These are phyloP conservation scores for Delichon dasypus DNA, from an alignment of 2,797 vertebrate species.

Conservation along the genomic window DNA sequence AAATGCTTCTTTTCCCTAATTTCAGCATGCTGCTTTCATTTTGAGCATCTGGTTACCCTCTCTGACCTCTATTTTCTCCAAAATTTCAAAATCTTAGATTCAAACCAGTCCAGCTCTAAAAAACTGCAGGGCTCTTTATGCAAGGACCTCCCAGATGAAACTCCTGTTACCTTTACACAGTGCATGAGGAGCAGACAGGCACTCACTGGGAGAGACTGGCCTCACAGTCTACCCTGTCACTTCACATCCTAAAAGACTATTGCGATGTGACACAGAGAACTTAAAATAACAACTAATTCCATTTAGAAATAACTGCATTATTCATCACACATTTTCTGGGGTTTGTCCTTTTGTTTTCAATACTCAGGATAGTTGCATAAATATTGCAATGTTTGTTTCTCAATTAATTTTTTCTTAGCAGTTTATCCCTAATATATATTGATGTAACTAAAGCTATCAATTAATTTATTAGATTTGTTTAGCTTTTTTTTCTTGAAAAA, in stretches of 20 bases:
- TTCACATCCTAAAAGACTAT: neutral
- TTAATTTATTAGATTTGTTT: neutral
- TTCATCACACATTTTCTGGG: neutral
- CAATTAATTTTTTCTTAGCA: neutral
- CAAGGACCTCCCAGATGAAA: neutral
- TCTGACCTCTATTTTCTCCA: neutral
- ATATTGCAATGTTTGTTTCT: neutral
- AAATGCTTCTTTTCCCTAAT: neutral
- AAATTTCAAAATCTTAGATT: neutral
- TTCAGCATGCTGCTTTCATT: neutral
- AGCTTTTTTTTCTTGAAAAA: neutral
- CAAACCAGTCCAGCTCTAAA: neutral
- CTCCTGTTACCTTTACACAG: neutral
- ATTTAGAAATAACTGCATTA: neutral
- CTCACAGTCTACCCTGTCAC: neutral
- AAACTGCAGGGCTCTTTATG: neutral
- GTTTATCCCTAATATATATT: neutral
- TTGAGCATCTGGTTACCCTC: neutral
- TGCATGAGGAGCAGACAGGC: neutral
- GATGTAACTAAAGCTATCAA: neutral
- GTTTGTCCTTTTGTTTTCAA: neutral
- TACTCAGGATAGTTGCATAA: neutral
- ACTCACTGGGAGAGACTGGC: neutral
- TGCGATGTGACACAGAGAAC: neutral
- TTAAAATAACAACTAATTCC: conserved; percentile 5